Conservation (phyloP, 1,140 invertebrate species). For the Diachasma alloeum region DNA sequence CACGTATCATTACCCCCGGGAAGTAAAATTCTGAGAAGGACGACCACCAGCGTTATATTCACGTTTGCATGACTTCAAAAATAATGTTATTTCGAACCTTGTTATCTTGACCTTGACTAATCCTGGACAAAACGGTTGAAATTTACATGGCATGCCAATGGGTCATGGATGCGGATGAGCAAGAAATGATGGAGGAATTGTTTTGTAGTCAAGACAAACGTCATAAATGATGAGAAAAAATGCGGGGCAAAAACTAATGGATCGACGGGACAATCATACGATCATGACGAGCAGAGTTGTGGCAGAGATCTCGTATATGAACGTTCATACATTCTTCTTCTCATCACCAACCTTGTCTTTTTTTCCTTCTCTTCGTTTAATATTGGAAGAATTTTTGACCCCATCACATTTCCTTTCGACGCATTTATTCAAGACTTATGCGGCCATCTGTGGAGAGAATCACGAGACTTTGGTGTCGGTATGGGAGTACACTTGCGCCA, state of each 20-base stretch:
- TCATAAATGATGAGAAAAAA: neutral
- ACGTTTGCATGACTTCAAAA: neutral
- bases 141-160: neutral
- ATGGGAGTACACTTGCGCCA: too few species aligned
- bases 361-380: too few species aligned
- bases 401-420: too few species aligned
- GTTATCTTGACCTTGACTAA: neutral
- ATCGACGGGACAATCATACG: too few species aligned
- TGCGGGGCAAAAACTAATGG: neutral
- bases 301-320: too few species aligned
- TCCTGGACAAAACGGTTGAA: neutral
- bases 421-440: too few species aligned
- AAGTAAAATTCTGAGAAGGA: neutral
- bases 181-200: neutral
- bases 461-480: too few species aligned
- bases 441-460: too few species aligned
- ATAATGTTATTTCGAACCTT: neutral
- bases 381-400: too few species aligned
- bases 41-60: neutral
- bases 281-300: too few species aligned
- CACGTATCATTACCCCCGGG: conserved; percentile 12
- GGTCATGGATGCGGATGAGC: neutral
- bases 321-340: too few species aligned
- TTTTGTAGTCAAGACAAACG: neutral
- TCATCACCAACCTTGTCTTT: too few species aligned